phyloP scores from a whole-genome alignment of 2,113 vertebrate species.

The Rhynchopsitta pachyrhyncha region DNA sequence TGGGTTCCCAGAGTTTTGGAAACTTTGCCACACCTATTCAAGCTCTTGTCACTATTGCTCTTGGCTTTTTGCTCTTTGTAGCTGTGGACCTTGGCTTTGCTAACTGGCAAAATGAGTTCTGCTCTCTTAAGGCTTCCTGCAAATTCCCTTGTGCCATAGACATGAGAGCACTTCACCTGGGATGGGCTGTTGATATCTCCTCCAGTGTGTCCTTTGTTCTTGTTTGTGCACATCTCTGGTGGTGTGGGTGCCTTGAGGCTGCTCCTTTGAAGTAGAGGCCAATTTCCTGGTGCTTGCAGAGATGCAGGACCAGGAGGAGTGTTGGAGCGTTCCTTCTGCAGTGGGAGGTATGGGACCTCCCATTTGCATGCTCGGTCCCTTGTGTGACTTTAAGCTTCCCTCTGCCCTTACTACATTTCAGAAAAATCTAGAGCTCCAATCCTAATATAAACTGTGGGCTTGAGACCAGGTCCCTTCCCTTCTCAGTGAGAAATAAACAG shows the following conservation, averaged over 20 bases:
- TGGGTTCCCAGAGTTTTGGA: background rate
- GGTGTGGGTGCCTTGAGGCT: background rate
- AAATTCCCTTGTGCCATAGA: background rate
- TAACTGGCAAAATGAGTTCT: background rate
- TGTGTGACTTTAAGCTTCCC: background rate
- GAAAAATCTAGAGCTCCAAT: background rate
- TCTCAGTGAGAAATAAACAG: background rate
- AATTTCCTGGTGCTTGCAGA: background rate
- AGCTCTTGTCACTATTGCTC: background rate
- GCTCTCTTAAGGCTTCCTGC: background rate
- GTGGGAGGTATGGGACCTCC: background rate
- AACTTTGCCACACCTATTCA: background rate
- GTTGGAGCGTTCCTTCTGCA: background rate
- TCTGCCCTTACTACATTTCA: background rate
- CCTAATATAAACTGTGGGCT: background rate
- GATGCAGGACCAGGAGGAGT: background rate
- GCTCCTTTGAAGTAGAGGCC: conserved; percentile 1
- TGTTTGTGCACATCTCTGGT: background rate
- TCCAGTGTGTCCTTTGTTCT: background rate
- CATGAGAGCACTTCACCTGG: background rate
- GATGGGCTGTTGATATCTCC: background rate
- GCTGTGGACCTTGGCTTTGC: background rate
- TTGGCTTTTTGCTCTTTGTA: background rate
- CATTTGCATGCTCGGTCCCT: rapidly evolving
- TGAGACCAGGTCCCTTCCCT: background rate